Base-by-base conservation (phyloP, 1,140 invertebrate species). In the Cherax destructor region DNA sequence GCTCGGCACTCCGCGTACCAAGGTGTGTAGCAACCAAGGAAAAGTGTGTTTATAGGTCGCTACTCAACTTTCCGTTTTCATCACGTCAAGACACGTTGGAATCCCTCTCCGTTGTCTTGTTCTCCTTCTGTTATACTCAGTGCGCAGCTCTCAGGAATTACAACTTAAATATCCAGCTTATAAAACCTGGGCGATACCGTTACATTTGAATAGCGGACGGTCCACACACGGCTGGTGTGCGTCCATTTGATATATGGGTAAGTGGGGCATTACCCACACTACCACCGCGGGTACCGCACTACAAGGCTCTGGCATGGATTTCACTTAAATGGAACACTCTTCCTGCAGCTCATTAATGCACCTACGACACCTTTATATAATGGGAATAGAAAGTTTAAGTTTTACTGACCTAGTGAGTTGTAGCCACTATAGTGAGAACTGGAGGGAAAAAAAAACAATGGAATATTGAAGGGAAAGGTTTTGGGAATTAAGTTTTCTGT, bases 61-160 rank as follows among this genome's bases (percentile, higher is more conserved):
- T 24, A 11, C 65, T 84, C 59, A 86, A 86, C 85, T 86, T 78
- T 86, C 85, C 85, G 74, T 86, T 86, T 86, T 77, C 85, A 86
- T 86, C 85, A 78, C 74, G 85, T 78, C 74, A 47, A 81, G 52
- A 86, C 59, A 74, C 84, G 24, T 72, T 18, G 49, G 30, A 69
- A 81, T 59, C 69, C n/a, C 69, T 9, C 61, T 18, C 61, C 56
- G 56, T 3, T 59, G 9, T 59, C 16, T 41, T 41, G 30, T 56
- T 56, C 52, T 56, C 5, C 6, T 6, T 56, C 1, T 56, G 52
- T 10, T 56, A 56, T 13, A 10, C 9, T 56, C 13, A 56, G 9
- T 56, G 52, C 13, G 52, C 52, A 13, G 1, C 52, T 5, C 52
- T 56, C 13, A 13, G 5, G 52, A 56, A 4, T 13, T 56, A 56